Base-by-base conservation (phyloP, 2,888 invertebrate genomes). In the Chalcosyrphus nemorum region DNA sequence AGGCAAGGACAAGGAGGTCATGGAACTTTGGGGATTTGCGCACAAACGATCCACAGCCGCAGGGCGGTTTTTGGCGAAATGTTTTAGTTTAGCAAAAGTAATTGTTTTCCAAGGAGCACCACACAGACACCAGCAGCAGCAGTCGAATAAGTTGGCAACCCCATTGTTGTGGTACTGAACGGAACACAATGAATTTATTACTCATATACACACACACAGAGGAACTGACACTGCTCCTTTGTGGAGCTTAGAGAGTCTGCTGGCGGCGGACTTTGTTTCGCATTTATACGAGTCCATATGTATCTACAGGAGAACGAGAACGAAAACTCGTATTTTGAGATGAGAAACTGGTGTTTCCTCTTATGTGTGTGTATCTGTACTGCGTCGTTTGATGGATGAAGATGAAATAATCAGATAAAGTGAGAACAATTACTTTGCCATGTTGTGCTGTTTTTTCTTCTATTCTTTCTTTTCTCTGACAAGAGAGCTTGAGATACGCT, bases 321-420 rank as follows among this genome's bases (percentile, higher is more conserved):
- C n/a, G n/a, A n/a, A 21, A 38, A 72, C 29, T 56, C 9, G 1
- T 19, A 4, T n/a, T 61, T 70, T 32, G 4, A 15, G 32, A n/a
- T n/a, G n/a, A n/a, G n/a, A n/a, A n/a, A n/a, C n/a, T n/a, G n/a
- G n/a, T n/a, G 15, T 13, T 13, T 50, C 41, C 59, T 15, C 21
- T 41, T 61, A 41, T 61, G 50, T 13, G n/a, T 21, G 32, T 43
- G 76, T 70, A 76, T 50, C 57, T 50, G 11, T 56, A n/a, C n/a
- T n/a, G n/a, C 29, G 13, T 54, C 29, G 17, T 76, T 81, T 81
- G 77, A 81, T 81, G 52, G 70, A 81, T 81, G 81, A 59, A 77
- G 77, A 71, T 47, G 77, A 81, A 76, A 80, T 81, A 45, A 77
- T 81, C 71, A 81, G 81, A 77, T 81, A 77, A 76, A 77, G 57